Evolutionary conservation across 1,140 invertebrate species (phyloP).

Genomic region (Riptortus pedestris): DNA sequence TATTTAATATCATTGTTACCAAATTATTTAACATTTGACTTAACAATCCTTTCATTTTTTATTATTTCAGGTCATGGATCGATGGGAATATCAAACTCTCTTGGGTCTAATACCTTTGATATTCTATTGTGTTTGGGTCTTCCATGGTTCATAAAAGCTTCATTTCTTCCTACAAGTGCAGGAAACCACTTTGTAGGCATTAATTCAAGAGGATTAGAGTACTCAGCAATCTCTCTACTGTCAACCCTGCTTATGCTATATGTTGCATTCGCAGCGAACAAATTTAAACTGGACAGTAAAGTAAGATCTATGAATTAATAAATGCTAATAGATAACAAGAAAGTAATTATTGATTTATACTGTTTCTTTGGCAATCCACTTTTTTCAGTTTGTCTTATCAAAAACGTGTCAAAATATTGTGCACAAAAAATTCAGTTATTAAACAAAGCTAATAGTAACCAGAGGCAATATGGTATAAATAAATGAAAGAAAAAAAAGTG

Average conservation of each 20-base stretch:
- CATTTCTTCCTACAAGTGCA: slow-evolving; percentile 57
- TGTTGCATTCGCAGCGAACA: slow-evolving; percentile 60
- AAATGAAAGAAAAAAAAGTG: no score
- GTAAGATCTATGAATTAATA: no score
- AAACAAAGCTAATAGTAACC: no score
- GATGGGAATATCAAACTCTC: slow-evolving; percentile 82
- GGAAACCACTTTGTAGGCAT: slow-evolving; percentile 62
- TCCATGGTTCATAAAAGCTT: slow-evolving; percentile 73
- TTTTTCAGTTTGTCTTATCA: background rate
- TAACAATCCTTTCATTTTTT: background rate
- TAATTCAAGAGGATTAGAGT: slow-evolving; percentile 69
- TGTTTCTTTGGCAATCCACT: background rate
- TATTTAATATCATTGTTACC: no score
- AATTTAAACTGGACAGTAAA: slow-evolving; percentile 66
- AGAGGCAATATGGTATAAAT: no score
- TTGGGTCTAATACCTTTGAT: slow-evolving; percentile 83
- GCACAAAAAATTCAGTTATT: no score
- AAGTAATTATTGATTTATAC: background rate
- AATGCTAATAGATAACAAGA: no score
- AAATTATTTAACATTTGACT: no score
- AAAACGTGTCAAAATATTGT: background rate
- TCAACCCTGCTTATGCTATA: slow-evolving; percentile 69
- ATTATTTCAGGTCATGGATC: slow-evolving; percentile 58
- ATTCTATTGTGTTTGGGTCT: slow-evolving; percentile 74
- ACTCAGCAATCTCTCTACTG: slow-evolving; percentile 67